Base-by-base conservation (phyloP, 2,797 vertebrate genomes). In the Ptychobarbus kaznakovi region DNA sequence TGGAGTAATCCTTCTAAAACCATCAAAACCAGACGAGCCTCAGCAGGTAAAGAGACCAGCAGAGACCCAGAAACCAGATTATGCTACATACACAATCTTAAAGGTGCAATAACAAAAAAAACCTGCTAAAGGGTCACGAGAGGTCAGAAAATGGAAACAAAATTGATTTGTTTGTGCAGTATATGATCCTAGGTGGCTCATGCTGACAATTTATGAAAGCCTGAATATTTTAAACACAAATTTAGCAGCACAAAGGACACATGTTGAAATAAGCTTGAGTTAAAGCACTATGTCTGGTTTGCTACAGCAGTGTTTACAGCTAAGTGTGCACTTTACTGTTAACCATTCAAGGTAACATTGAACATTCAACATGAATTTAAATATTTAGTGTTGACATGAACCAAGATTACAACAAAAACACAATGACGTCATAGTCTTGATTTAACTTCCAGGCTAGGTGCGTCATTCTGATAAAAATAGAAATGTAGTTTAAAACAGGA, bases 401-500 rank as follows among this genome's bases (percentile, higher is more conserved):
- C 28, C 49, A 22, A 18, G 8, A 73, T 16, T 4, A 6, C 66
- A 40, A 22, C 35, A 22, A 69, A 22, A 69, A 69, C 18, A 20
- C 35, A 28, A 49, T 74, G 74, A 76, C 20, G 49, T 56, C 13
- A 56, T 56, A 12, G 28, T 75, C 28, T 38, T 8, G 32, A 56
- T 76, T 76, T 8, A 38, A 13, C 35, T 76, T 22, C 28, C 5
- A 56, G 49, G 40, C 75, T 40, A 77, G 22, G 35, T 77, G 35
- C n/a, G 25, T 77, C 53, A 79, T 81, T 4, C 11, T 42, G 20
- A n/a, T 81, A 53, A 51, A 68, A 53, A 5, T 25, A 22, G 49
- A 70, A 42, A 61, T 80, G 74, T 73, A 40, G 38, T 74, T 58
- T 85, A 68, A 73, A 68, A 38, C 61, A 72, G 49, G 80, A 84